Evolutionary conservation across 2,113 vertebrate genomes (phyloP).

Genomic region (Macrotis lagotis): DNA sequence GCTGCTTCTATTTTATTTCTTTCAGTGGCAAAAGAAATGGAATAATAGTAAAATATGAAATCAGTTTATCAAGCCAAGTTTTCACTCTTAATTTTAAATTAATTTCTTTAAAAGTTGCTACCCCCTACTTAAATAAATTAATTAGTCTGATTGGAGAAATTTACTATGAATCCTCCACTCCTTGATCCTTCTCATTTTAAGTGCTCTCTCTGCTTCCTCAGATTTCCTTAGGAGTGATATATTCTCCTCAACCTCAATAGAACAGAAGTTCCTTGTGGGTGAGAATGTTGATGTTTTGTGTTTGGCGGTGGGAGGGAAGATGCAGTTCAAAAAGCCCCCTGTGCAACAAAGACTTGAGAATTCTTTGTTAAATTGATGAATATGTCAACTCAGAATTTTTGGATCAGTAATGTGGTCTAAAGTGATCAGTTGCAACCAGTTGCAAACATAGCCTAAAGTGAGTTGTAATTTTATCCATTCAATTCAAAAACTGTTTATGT

Average conservation of each 20-base stretch:
- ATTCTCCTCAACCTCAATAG: neutral
- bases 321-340: neutral
- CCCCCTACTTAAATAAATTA: conserved; percentile 11
- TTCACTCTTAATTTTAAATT: conserved; percentile 46
- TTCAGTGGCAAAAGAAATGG: neutral
- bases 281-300: neutral
- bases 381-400: neutral
- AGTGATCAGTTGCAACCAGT: neutral
- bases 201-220: neutral
- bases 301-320: neutral
- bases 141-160: conserved; percentile 17
- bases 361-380: neutral
- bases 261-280: neutral
- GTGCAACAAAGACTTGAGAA: neutral
- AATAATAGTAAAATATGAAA: conserved; percentile 49
- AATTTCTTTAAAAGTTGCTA: conserved; percentile 27
- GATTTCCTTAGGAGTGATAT: no score
- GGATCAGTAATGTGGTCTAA: conserved; percentile 24
- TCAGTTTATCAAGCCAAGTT: conserved; percentile 3
- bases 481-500: neutral
- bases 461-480: conserved; percentile 6
- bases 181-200: neutral
- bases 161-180: neutral
- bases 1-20: neutral
- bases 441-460: conserved; percentile 21